phyloP scores from a whole-genome alignment of 2,113 vertebrate species.

The Lamprotornis superbus region DNA sequence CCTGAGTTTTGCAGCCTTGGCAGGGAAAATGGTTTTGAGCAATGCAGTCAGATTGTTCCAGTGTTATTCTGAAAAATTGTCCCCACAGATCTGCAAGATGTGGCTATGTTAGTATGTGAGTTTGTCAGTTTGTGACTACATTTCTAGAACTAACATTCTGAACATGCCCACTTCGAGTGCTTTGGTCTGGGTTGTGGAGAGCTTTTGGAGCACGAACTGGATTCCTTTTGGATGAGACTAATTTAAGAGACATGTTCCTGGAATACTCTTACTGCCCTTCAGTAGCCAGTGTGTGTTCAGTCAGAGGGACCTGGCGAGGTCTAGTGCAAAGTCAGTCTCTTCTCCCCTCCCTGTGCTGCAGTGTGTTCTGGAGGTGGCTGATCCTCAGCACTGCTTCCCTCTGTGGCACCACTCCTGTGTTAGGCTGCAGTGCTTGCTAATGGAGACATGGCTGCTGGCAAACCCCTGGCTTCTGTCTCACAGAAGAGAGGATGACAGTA shows the following conservation, averaged over 20 bases:
- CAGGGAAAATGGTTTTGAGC: neutral
- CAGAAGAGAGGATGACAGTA: neutral
- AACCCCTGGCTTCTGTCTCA: neutral
- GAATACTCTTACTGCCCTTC: neutral
- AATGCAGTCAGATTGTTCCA: neutral
- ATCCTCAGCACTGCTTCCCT: neutral
- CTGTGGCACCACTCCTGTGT: neutral
- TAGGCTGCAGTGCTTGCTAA: neutral
- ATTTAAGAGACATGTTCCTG: neutral
- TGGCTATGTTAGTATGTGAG: neutral
- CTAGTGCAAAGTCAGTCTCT: neutral
- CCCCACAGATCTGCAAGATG: neutral
- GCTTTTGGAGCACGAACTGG: neutral
- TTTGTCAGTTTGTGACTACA: neutral
- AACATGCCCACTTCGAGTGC: neutral
- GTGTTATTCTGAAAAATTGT: neutral
- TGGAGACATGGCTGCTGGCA: neutral
- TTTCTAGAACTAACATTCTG: neutral
- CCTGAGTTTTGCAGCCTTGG: neutral
- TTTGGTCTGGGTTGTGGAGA: neutral
- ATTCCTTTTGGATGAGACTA: conserved; percentile 20
- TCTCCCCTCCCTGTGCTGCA: neutral
- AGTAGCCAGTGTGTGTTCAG: neutral
- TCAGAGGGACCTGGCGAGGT: neutral
- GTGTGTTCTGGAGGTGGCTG: rapidly evolving